Evolutionary conservation across 2,113 vertebrate species (phyloP).

Genomic region (Prionailurus viverrinus): DNA sequence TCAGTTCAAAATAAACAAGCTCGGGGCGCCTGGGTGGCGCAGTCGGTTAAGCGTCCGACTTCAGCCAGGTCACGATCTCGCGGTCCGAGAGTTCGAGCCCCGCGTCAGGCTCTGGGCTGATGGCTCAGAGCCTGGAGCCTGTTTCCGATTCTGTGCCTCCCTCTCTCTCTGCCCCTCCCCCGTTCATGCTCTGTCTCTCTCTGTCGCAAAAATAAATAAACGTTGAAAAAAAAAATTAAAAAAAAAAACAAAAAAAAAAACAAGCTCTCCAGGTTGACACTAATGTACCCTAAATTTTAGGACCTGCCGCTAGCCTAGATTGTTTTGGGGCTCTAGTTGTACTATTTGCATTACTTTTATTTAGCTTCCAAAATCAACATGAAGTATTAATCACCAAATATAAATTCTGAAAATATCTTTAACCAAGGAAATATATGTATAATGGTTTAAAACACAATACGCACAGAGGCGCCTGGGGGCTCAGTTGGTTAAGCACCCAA

Average conservation of each 20-base stretch:
- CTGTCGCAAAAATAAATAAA: too few relatives aligned
- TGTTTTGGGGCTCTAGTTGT: background rate
- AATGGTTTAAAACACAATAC: background rate
- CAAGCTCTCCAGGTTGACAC: background rate
- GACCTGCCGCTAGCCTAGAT: background rate
- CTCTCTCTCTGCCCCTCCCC: too few relatives aligned
- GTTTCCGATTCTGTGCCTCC: too few relatives aligned
- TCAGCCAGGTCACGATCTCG: too few relatives aligned
- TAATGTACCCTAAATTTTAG: background rate
- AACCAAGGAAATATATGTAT: background rate
- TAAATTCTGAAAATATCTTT: slow-evolving; percentile 32
- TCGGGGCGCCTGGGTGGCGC: background rate
- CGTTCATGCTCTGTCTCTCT: too few relatives aligned
- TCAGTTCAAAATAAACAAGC: slow-evolving; percentile 41
- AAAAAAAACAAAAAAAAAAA: background rate
- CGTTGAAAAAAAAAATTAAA: too few relatives aligned
- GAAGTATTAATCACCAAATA: slow-evolving; percentile 18
- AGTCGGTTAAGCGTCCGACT: too few relatives aligned
- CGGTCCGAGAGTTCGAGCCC: too few relatives aligned
- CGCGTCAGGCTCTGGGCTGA: too few relatives aligned
- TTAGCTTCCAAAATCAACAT: slow-evolving; percentile 10
- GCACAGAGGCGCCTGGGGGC: background rate
- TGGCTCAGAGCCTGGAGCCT: too few relatives aligned
- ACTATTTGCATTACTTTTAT: background rate
- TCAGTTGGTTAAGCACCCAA: too few relatives aligned